These are phyloP conservation scores for Phoebastria nigripes DNA, from an alignment of 2,797 vertebrate genomes.

Conservation along the genomic window DNA sequence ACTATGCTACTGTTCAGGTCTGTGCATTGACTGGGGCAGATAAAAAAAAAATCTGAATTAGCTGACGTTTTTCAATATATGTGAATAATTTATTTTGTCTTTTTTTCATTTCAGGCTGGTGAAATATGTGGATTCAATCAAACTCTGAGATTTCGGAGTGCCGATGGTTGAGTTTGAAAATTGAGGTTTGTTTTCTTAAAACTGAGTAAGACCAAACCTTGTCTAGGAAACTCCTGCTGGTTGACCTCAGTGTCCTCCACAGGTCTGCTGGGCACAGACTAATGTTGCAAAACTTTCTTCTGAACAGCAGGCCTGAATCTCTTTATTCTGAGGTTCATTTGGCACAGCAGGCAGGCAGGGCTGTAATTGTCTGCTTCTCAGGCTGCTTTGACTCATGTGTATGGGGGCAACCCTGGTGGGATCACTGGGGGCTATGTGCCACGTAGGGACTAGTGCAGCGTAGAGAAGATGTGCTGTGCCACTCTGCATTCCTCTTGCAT, in stretches of 20 bases:
- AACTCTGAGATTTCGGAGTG: background rate
- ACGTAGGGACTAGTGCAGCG: accelerated
- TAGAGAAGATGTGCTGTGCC: background rate
- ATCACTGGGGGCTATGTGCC: accelerated
- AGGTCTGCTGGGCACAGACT: background rate
- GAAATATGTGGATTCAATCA: background rate
- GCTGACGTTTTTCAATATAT: background rate
- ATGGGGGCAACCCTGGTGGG: background rate
- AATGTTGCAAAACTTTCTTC: background rate
- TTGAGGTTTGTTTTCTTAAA: background rate
- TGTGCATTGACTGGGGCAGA: background rate
- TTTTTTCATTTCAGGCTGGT: background rate
- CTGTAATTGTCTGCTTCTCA: background rate
- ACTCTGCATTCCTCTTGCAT: background rate
- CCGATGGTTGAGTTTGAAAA: background rate
- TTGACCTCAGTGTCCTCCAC: background rate
- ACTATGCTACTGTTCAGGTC: background rate
- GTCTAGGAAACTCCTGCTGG: background rate
- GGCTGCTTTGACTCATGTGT: background rate
- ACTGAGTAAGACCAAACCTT: background rate
- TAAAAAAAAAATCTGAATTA: background rate
- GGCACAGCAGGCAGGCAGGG: slow-evolving; percentile 5
- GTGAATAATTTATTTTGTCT: background rate
- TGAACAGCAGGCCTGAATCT: background rate
- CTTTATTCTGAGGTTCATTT: background rate